Evolutionary conservation across 2,888 invertebrate species (phyloP).

Genomic region (Limnephilus lunatus): DNA sequence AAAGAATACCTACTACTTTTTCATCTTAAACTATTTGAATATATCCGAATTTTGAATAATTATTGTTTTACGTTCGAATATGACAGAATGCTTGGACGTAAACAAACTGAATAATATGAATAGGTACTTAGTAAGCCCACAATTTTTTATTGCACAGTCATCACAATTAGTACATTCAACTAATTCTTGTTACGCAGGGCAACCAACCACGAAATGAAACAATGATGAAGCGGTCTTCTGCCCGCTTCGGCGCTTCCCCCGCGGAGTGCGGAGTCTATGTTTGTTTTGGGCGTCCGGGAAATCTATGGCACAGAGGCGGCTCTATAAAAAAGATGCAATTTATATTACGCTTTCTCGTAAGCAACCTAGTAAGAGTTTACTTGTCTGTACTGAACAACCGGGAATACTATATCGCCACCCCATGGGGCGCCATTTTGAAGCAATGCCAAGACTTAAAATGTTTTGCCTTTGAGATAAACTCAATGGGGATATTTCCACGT

Average conservation of each 20-base stretch:
- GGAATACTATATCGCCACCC: too few species aligned
- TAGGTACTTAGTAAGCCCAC: neutral
- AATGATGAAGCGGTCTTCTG: conserved; percentile 49
- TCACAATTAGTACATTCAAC: neutral
- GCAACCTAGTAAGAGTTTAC: too few species aligned
- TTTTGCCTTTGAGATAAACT: too few species aligned
- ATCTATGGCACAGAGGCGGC: neutral
- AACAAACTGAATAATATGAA: neutral
- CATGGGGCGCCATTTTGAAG: too few species aligned
- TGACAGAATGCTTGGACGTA: neutral
- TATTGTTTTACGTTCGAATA: neutral
- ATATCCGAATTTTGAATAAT: neutral
- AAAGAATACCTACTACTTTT: neutral
- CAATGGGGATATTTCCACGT: too few species aligned
- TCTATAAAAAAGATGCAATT: neutral
- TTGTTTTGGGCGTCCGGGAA: conserved; percentile 36
- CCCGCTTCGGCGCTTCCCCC: neutral
- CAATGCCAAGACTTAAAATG: too few species aligned
- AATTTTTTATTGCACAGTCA: neutral
- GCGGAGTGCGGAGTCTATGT: neutral
- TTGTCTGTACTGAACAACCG: too few species aligned
- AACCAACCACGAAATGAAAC: conserved; percentile 56
- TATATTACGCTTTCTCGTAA: neutral
- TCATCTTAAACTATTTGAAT: neutral
- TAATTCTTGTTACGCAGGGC: conserved; percentile 27